Evolutionary conservation across 2,797 vertebrate species (phyloP).

Genomic region (Percopsis omiscomaycus): DNA sequence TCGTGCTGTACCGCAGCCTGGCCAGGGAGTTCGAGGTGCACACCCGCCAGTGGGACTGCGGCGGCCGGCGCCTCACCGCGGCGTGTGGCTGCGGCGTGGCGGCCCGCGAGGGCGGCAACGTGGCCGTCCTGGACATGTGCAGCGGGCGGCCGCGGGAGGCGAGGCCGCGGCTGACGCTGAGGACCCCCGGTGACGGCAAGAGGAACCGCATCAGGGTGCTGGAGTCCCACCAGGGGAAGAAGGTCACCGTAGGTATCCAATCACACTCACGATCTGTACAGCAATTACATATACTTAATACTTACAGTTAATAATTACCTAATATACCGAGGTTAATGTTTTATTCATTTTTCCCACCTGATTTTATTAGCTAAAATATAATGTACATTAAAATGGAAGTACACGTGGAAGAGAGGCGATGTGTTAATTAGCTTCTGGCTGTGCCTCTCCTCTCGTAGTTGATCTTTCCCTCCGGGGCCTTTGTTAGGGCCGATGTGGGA

Average conservation of each 20-base stretch:
- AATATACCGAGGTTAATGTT: no score
- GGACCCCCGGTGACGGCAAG: constrained; percentile 25
- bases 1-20: constrained; percentile 73
- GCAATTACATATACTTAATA: no score
- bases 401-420: no score
- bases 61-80: constrained; percentile 61
- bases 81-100: constrained; percentile 78
- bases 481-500: constrained; percentile 74
- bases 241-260: constrained; percentile 79
- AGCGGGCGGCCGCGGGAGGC: constrained; percentile 69
- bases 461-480: constrained; percentile 81
- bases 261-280: constrained; percentile 25
- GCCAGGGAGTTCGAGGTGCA: constrained; percentile 74
- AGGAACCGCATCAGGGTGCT: constrained; percentile 68
- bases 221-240: constrained; percentile 81
- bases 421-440: constrained; percentile 36
- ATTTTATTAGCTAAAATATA: no score
- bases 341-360: no score
- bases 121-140: constrained; percentile 80
- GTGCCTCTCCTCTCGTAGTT: constrained; percentile 67
- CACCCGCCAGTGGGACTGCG: constrained; percentile 79
- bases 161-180: constrained; percentile 72
- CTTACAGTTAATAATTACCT: no score
- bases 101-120: constrained; percentile 67
- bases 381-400: no score